Conservation (phyloP, 2,888 invertebrate genomes). For the Drosophila atripex region DNA sequence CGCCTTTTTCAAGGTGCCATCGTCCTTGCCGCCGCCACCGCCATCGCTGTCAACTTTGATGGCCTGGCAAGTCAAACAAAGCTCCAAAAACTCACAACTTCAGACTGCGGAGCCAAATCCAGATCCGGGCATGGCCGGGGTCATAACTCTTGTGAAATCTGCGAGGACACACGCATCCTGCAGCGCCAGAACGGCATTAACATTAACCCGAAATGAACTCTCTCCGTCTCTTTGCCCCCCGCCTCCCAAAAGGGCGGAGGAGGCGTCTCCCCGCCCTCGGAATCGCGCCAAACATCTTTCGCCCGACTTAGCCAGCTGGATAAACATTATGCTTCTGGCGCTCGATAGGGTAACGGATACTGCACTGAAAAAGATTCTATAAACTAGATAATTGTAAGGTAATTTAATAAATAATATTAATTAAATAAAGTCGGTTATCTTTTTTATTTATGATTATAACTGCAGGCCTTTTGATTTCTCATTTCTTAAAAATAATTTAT, state of each 20-base stretch:
- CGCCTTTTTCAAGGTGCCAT: slow-evolving; percentile 17
- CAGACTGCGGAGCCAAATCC: slow-evolving; percentile 1
- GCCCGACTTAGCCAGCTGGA: slow-evolving; percentile 74
- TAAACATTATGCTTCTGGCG: slow-evolving; percentile 66
- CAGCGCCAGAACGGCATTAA: slow-evolving; percentile 51
- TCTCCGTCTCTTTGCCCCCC: neutral
- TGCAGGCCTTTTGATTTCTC: too few species aligned
- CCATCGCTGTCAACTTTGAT: too few species aligned
- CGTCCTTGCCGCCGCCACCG: too few species aligned
- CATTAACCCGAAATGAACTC: slow-evolving; percentile 77
- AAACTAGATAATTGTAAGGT: too few species aligned
- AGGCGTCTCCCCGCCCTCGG: too few species aligned
- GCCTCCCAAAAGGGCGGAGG: too few species aligned
- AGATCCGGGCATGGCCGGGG: slow-evolving; percentile 28
- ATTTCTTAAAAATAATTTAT: too few species aligned
- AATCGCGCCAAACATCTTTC: slow-evolving; percentile 77
- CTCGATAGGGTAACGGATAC: slow-evolving; percentile 1
- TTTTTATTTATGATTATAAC: too few species aligned
- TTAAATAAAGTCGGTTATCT: too few species aligned
- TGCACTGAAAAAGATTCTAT: neutral
- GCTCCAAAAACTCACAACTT: slow-evolving; percentile 18
- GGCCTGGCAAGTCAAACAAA: slow-evolving; percentile 52
- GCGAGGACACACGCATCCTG: slow-evolving; percentile 72
- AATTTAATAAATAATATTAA: too few species aligned
- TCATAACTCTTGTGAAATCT: slow-evolving; percentile 76